Percentiles rank a stretch among this genome's conserved stretches.
These are phyloP conservation scores for Dasyurus viverrinus DNA, from an alignment of 2,113 vertebrate species.

Conservation along the genomic window DNA sequence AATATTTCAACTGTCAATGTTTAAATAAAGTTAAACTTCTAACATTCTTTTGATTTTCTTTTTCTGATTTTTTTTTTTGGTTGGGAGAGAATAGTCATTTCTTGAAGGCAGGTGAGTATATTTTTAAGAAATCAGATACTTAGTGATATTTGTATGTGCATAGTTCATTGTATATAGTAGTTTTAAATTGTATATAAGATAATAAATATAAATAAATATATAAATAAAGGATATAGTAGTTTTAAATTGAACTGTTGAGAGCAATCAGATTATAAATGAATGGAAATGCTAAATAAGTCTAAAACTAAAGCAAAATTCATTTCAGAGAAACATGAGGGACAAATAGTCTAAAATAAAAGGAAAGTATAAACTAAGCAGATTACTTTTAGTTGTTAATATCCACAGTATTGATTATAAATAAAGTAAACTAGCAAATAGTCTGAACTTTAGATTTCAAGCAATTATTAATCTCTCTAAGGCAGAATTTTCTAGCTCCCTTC, in stretches of 20 bases:
- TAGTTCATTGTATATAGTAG: not conserved
- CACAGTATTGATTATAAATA: not conserved
- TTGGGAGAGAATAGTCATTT: not conserved
- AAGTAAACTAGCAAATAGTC: not conserved
- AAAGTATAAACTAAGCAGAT: not conserved
- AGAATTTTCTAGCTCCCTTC: not conserved
- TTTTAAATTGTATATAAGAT: too few relatives aligned
- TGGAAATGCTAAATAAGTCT: not conserved
- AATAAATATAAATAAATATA: too few relatives aligned
- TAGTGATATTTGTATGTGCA: not conserved
- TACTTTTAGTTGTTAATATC: not conserved
- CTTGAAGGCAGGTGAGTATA: not conserved
- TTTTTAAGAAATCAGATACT: not conserved
- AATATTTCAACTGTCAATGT: not conserved
- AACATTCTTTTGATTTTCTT: not conserved
- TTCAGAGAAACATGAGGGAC: not conserved
- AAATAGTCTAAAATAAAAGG: not conserved
- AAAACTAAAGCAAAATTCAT: not conserved
- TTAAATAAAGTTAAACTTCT: not conserved
- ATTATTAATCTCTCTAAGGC: not conserved
- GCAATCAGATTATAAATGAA: not conserved
- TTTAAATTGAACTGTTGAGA: not conserved
- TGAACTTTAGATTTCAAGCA: not conserved
- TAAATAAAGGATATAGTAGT: not conserved
- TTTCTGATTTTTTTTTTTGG: not conserved